These are phyloP conservation scores for Indicator maculatus DNA, from an alignment of 2,113 vertebrate species.

Conservation along the genomic window DNA sequence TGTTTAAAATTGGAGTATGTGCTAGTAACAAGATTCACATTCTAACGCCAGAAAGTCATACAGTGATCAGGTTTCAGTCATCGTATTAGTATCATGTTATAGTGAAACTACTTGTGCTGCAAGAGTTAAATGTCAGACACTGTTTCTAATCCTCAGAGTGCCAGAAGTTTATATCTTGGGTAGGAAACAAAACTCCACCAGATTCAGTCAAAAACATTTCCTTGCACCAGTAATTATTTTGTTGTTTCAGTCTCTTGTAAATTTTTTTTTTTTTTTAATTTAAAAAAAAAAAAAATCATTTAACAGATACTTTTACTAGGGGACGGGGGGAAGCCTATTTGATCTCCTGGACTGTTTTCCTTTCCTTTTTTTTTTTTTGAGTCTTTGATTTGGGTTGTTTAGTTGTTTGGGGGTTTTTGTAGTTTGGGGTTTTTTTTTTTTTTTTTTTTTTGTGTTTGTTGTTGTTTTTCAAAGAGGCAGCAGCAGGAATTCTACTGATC, in stretches of 20 bases:
- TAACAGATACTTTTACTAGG: neutral
- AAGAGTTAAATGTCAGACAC: constrained; percentile 24
- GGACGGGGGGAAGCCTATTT: neutral
- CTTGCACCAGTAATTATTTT: neutral
- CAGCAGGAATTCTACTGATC: neutral
- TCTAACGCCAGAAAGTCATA: neutral
- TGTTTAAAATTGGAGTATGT: neutral
- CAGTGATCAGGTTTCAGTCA: constrained; percentile 18
- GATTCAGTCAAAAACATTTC: neutral
- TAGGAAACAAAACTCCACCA: neutral
- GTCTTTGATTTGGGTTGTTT: neutral
- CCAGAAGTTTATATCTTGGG: neutral
- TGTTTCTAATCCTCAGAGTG: neutral
- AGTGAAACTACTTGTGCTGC: neutral
- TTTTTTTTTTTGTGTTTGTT: neutral
- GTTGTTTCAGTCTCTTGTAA: neutral
- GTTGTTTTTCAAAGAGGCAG: neutral
- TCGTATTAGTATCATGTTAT: neutral
- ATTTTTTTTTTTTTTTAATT: neutral
- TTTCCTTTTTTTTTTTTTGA: neutral
- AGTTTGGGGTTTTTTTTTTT: neutral
- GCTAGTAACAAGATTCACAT: neutral
- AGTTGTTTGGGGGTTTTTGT: neutral
- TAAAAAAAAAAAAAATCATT: neutral
- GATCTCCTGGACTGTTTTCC: neutral